Evolutionary conservation across 2,888 invertebrate species (phyloP), one percentile per base, ranked within the genome.

Genomic region (Teinopalpus imperialis): DNA sequence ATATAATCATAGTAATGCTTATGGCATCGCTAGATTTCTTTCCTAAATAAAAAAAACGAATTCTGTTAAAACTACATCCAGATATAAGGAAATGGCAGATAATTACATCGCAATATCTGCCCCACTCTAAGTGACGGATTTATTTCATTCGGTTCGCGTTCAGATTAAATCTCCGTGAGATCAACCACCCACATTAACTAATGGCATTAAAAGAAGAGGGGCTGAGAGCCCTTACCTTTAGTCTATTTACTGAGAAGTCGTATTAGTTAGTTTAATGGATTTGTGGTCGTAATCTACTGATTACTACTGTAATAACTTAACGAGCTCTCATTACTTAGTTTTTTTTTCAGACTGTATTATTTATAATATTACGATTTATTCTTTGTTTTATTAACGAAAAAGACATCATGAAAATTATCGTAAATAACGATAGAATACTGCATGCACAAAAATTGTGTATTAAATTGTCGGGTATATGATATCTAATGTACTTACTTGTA

Each of bases 151-250:
- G 4, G 16, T 16, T 4, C 16, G 7, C 20, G 2, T 16, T 4
- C 16, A 2, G 32, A 32, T 32, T 9, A 20, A 32, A 32, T 32
- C 32, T 32, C 32, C 20, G 31, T 18, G 32, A 32, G 32, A 32
- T 32, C 32, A 32, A 18, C 32, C 32, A 32, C 12, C 20, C 7
- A 18, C 20, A 20, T 32, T 32, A 32, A 32, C 20, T 32, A 32
- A 32, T 32, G 32, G 10, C 5, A 32, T 32, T 21, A 32, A 32
- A 20, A 20, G 32, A 21, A 16, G 16, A 16, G 16, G 9, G 8
- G 18, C 32, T 20, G 32, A 18, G 18, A 32, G 32, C 32, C 32
- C 32, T 20, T 20, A n/a, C n/a, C n/a, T n/a, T n/a, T n/a, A n/a
- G 32, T 32, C 32, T 18, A 9, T 16, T 20, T 32, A 32, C 32